Evolutionary conservation across 2,888 invertebrate genomes (phyloP), one percentile per base, ranked within the genome.

Genomic region (Ptychoptera contaminata): DNA sequence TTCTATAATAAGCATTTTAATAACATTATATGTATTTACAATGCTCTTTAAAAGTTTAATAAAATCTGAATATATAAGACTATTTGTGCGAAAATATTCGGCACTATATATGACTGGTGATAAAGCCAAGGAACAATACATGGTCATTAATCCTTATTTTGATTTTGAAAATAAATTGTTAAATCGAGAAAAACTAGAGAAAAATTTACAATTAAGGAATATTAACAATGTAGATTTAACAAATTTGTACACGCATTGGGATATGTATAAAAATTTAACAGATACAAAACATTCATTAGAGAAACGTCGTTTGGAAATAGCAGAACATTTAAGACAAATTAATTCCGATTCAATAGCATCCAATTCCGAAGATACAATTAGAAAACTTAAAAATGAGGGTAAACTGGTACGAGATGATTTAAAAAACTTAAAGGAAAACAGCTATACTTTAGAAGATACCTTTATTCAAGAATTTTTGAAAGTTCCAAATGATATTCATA

Each of bases 361-460:
- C 15, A 6, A 16, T 11, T 35, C 37, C 14, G 1, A 9, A 9
- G 50, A 45, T 9, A 10, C 35, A 6, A 58, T 71, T 2, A 66
- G 72, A 30, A 69, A 70, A 50, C 59, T 79, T 2, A 75, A 72
- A 58, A 60, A 73, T 11, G 73, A 76, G 53, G 68, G 67, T 1
- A 67, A 67, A 53, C 54, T 70, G 4, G 42, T 81, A 1, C 72
- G 75, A 54, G 72, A 75, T 38, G 77, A 82, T 51, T 58, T 80
- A n/a, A 79, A 74, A 57, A 63, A 66, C 30, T 55, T 84, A 1
- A 79, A 74, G 56, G 65, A 70, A 10, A 67, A 70, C 37, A 60
- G 78, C n/a, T 80, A 81, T 71, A 74, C 74, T n/a, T 67, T 85
- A 7, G 83, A 87, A 59, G 80, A 82, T 58, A 70, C 70, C 42